Evolutionary conservation across 2,888 invertebrate species (phyloP).

Genomic region (Acleris literana): DNA sequence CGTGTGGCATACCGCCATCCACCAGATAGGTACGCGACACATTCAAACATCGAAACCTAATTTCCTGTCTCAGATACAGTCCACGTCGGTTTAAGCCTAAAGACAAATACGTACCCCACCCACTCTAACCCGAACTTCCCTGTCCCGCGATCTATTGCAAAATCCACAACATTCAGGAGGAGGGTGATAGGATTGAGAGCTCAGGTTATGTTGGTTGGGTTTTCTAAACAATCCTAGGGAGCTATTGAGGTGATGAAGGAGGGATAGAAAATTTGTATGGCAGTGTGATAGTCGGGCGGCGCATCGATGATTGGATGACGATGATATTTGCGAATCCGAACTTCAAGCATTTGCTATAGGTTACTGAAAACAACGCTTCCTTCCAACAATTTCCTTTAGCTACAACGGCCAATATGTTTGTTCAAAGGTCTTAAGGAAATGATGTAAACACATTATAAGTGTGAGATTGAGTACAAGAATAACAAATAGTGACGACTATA

Average conservation of each 20-base stretch:
- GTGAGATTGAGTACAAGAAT: no score
- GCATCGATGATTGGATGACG: conserved; percentile 23
- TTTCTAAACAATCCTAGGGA: conserved; percentile 50
- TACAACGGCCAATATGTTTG: no score
- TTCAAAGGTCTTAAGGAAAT: no score
- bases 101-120: conserved; percentile 73
- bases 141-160: conserved; percentile 37
- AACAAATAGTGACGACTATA: no score
- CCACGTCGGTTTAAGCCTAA: conserved; percentile 68
- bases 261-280: conserved; percentile 49
- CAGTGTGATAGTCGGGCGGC: conserved; percentile 14
- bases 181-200: conserved; percentile 12
- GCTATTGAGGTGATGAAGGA: conserved; percentile 46
- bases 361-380: no score
- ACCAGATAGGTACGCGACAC: conserved; percentile 54
- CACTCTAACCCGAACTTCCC: conserved; percentile 51
- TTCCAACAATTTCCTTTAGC: no score
- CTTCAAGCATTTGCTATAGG: no score
- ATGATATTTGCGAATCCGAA: neutral
- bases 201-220: conserved; percentile 44
- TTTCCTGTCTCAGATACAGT: conserved; percentile 81
- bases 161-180: conserved; percentile 37
- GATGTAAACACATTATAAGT: no score
- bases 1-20: conserved; percentile 50
- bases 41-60: conserved; percentile 81